Base-by-base conservation (phyloP, 2,113 vertebrate species). In the Meriones unguiculatus region DNA sequence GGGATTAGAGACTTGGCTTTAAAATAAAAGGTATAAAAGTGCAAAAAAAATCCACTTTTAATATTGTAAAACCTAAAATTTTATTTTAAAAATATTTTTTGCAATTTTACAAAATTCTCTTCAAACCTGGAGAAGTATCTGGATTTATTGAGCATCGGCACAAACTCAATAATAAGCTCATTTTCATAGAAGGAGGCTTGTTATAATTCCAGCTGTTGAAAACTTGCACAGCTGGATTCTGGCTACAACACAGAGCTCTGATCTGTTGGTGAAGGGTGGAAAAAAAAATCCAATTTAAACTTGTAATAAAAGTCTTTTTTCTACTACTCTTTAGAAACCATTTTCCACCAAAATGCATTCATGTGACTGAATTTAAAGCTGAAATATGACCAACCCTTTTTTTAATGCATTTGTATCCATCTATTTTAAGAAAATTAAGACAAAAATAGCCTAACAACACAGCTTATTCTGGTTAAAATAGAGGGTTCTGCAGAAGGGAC, bases 151-250 rank as follows among this genome's bases (percentile, higher is more conserved):
- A 96, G 70, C 93, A 35, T 95, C 94, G 97, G 96, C 90, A 97
- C 62, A 65, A 96, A 96, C 50, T 11, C 89, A 91, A 95, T 95
- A 96, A 25, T 93, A 95, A 98, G 93, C 59, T 98, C 86, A 96
- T 97, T 98, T 98, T 97, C 97, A 97, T 82, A 96, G 94, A 98
- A 96, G 93, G 96, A 89, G 94, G 91, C 70, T 98, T 97, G 95
- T 98, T 98, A 97, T 94, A 96, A 96, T 98, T 98, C 97, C 98
- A 98, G 97, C 98, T 98, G 97, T 95, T 98, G 97, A 97, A 98
- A 98, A 96, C 97, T 90, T 97, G 96, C 93, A 96, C 94, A 96
- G 95, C 94, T 98, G 98, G 98, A 80, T 95, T 14, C 4, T 93
- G 94, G 96, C 98, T 97, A 82, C 90, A 97, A 96, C 72, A 86